phyloP scores from a whole-genome alignment of 1,140 invertebrate species.

The Ruditapes philippinarum region DNA sequence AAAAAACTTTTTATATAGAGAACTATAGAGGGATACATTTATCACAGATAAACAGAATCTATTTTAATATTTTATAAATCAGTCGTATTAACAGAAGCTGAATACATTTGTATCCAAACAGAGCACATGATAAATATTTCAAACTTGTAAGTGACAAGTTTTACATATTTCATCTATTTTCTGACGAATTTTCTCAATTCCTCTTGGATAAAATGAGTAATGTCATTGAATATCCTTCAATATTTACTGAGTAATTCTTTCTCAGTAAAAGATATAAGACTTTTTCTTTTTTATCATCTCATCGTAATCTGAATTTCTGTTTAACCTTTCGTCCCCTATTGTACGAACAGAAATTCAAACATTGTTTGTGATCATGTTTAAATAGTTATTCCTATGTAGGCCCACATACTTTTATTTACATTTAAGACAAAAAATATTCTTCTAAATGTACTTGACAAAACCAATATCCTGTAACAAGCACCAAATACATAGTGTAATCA shows the following conservation, averaged over 20 bases:
- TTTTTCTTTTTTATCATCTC: too few relatives aligned
- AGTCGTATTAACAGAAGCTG: background rate
- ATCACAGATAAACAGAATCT: background rate
- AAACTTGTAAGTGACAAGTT: background rate
- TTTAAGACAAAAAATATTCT: constrained; percentile 35
- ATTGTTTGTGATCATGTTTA: background rate
- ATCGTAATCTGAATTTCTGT: background rate
- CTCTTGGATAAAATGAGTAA: constrained; percentile 14
- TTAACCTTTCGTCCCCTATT: constrained; percentile 27
- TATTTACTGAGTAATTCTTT: constrained; percentile 4
- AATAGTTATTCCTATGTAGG: background rate
- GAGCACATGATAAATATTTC: background rate
- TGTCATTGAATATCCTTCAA: constrained; percentile 16
- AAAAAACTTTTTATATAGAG: too few relatives aligned
- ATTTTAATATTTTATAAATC: background rate
- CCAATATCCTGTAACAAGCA: constrained; percentile 20
- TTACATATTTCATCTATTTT: constrained; percentile 9
- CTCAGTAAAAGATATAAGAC: constrained; percentile 12
- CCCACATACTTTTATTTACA: constrained; percentile 46
- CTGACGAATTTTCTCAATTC: constrained; percentile 1
- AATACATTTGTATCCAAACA: too few relatives aligned
- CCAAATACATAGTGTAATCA: background rate
- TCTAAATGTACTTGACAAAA: constrained; percentile 16
- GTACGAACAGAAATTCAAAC: constrained; percentile 1
- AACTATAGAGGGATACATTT: too few relatives aligned